Conservation (phyloP, 2,888 invertebrate genomes). For the Toxonevra muliebris region DNA sequence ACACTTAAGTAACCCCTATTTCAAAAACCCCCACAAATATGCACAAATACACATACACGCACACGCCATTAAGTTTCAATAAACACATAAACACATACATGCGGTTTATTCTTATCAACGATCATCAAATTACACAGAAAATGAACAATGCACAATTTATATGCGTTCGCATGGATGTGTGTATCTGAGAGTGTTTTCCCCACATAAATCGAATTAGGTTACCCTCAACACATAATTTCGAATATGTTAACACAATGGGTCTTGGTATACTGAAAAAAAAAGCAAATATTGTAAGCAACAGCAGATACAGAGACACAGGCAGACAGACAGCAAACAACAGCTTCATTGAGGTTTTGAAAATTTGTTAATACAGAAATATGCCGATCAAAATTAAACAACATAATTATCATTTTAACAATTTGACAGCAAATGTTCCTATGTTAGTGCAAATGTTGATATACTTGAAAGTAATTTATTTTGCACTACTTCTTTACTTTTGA, state of each 20-base stretch:
- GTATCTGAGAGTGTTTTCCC: background rate
- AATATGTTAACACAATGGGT: too few species aligned
- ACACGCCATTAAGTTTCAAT: background rate
- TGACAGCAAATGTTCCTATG: too few species aligned
- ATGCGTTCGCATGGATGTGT: background rate
- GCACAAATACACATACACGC: background rate
- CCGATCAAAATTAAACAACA: too few species aligned
- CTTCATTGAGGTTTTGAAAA: too few species aligned
- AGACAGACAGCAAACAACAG: background rate
- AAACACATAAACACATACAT: background rate
- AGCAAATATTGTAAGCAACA: background rate
- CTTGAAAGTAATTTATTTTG: too few species aligned
- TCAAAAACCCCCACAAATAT: background rate
- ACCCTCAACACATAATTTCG: slow-evolving; percentile 4
- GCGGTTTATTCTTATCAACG: slow-evolving; percentile 8
- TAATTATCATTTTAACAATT: too few species aligned
- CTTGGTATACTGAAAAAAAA: background rate
- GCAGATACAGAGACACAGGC: background rate
- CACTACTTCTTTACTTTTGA: too few species aligned
- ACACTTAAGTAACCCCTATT: background rate
- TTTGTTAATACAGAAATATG: too few species aligned
- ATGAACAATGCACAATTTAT: slow-evolving; percentile 11
- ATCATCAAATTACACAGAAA: slow-evolving; percentile 11
- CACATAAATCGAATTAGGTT: slow-evolving; percentile 1
- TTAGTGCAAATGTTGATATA: too few species aligned